Evolutionary conservation across 2,797 vertebrate genomes (phyloP), one percentile per base, ranked within the genome.

Genomic region (Liasis olivaceus): DNA sequence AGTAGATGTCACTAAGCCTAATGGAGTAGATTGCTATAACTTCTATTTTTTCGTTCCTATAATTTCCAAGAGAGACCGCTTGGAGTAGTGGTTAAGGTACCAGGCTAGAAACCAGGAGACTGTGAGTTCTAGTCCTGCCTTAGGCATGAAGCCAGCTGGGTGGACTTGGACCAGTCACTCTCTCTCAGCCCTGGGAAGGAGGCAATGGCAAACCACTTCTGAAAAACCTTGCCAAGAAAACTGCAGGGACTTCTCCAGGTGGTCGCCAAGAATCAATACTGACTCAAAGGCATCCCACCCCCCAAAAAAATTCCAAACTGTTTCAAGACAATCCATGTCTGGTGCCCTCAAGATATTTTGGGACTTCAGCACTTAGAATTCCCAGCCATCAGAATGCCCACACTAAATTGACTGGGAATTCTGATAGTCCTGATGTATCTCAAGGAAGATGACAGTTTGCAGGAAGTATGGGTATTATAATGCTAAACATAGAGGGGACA

Each of bases 11-110:
- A 9, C 12, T 28, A 42, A 28, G 15, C 11, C 26, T 47, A 26
- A 60, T 91, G 87, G 89, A 87, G 94, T 84, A 62, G 92, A 90
- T 95, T 94, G 93, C 95, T 93, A 56, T 56, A 96, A 94, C 93
- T 72, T 56, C 88, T 95, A 89, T 54, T 54, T 66, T 58, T 94
- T 92, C 89, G 5, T 91, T 91, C 94, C 94, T 96, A 91, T 96
- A 94, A 95, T 94, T 95, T 58, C n/a, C 47, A 36, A 28, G 15
- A 31, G 17, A 42, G 47, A 5, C 15, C 28, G 14, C 31, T 51
- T 59, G 51, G 26, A 12, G 2, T 28, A 11, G 26, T 24, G 85
- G 7, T 58, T 11, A 84, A 28, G 26, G 1, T 14, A 2, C 12
- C 36, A 51, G 36, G 20, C 72, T 81, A 81, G 20, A 81, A 42